Percentiles rank a stretch among this genome's conserved stretches.
Conservation (phyloP, 2,888 invertebrate species). For the Hyalella azteca region DNA sequence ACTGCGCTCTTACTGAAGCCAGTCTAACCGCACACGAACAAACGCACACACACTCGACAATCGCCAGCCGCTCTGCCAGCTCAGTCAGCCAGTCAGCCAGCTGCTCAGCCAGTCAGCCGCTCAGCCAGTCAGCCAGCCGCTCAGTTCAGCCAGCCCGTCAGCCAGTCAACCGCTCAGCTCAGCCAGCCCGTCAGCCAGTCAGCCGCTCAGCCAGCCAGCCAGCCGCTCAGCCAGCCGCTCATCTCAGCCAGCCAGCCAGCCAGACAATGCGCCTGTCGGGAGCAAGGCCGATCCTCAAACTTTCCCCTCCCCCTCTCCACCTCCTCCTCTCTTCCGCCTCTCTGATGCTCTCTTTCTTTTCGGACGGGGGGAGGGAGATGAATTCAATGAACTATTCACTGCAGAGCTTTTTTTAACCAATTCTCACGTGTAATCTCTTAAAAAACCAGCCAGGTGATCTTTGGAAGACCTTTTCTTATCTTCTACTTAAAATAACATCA, state of each 20-base stretch:
- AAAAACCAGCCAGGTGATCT: too few relatives aligned
- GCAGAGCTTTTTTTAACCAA: too few relatives aligned
- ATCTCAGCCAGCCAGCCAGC: neutral
- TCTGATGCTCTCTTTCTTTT: neutral
- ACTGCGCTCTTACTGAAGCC: neutral
- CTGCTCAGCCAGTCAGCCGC: neutral
- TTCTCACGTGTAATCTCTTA: too few relatives aligned
- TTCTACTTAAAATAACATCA: too few relatives aligned
- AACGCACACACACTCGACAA: neutral
- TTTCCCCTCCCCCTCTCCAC: too few relatives aligned
- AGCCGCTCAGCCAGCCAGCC: neutral
- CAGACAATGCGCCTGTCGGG: neutral
- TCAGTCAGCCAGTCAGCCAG: neutral
- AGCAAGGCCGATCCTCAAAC: conserved; percentile 23
- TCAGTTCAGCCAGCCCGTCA: neutral
- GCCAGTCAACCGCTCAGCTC: neutral
- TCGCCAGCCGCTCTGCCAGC: neutral
- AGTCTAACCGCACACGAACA: neutral
- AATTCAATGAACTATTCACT: too few relatives aligned
- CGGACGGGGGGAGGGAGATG: neutral
- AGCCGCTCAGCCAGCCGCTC: neutral
- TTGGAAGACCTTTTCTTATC: too few relatives aligned
- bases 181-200: neutral
- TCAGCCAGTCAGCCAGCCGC: neutral
- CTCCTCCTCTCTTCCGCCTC: neutral